Evolutionary conservation across 2,797 vertebrate species (phyloP).

Genomic region (Falco cherrug): DNA sequence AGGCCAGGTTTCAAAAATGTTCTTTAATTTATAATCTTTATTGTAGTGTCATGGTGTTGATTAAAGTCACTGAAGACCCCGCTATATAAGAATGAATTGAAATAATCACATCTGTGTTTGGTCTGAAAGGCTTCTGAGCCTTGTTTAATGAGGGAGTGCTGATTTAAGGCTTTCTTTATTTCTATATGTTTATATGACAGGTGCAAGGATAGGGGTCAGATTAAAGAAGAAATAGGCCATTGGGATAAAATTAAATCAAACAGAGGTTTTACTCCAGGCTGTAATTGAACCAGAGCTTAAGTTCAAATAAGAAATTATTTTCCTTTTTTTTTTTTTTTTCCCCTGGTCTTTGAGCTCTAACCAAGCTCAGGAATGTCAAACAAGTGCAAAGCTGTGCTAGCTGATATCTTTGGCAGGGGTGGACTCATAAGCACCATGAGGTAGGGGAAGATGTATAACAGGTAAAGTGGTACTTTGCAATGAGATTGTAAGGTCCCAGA

Average conservation of each 20-base stretch:
- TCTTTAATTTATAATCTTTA: slow-evolving; percentile 29
- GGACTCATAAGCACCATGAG: not conserved
- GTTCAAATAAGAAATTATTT: slow-evolving; percentile 18
- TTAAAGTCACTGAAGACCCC: slow-evolving; percentile 11
- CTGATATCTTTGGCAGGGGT: not conserved
- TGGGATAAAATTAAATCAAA: slow-evolving; percentile 31
- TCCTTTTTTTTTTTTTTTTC: not conserved
- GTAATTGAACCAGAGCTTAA: slow-evolving; percentile 7
- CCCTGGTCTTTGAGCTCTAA: not conserved
- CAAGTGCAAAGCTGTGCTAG: not conserved
- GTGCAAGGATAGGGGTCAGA: not conserved
- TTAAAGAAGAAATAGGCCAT: slow-evolving; percentile 2
- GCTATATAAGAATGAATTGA: not conserved
- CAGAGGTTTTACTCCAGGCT: slow-evolving; percentile 1
- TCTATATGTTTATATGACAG: not conserved
- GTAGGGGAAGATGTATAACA: not conserved
- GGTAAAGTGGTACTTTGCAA: not conserved
- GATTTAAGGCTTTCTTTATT: not conserved
- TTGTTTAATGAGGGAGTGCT: slow-evolving; percentile 7
- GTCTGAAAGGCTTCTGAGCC: not conserved
- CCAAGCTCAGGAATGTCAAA: not conserved
- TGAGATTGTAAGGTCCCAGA: not conserved
- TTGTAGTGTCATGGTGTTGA: not conserved
- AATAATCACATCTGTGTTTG: not conserved
- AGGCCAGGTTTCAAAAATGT: not conserved